Conservation (phyloP, 2,113 vertebrate genomes). For the Diadophis punctatus region DNA sequence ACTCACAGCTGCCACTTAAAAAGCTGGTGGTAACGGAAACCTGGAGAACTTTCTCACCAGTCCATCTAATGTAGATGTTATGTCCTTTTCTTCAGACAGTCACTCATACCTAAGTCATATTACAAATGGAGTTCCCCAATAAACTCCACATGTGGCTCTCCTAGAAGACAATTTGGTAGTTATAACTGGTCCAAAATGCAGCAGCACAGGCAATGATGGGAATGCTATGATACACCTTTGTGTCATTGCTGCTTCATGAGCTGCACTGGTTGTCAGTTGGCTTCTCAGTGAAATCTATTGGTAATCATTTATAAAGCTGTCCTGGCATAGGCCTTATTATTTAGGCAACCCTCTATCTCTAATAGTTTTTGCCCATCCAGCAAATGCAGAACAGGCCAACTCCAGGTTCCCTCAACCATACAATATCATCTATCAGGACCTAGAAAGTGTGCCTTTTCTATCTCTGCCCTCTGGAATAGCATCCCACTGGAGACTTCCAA, state of each 20-base stretch:
- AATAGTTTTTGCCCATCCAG: background rate
- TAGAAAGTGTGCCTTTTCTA: background rate
- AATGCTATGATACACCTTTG: background rate
- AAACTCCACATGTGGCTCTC: background rate
- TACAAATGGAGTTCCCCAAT: background rate
- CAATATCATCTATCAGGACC: background rate
- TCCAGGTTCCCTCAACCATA: background rate
- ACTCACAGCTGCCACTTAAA: background rate
- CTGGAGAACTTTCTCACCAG: background rate
- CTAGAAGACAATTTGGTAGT: background rate
- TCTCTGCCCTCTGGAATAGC: background rate
- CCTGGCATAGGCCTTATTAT: background rate
- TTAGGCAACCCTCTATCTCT: background rate
- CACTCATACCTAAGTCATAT: background rate
- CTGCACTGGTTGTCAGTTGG: background rate
- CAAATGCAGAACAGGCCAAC: background rate
- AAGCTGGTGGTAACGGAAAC: background rate
- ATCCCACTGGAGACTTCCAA: background rate
- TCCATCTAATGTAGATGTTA: background rate
- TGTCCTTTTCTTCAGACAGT: background rate
- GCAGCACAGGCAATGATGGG: background rate
- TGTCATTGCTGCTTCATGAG: background rate
- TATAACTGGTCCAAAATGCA: background rate
- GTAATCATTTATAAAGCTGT: background rate
- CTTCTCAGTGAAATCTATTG: background rate